phyloP scores from a whole-genome alignment of 2,113 vertebrate species.

The Laticauda laticaudata region DNA sequence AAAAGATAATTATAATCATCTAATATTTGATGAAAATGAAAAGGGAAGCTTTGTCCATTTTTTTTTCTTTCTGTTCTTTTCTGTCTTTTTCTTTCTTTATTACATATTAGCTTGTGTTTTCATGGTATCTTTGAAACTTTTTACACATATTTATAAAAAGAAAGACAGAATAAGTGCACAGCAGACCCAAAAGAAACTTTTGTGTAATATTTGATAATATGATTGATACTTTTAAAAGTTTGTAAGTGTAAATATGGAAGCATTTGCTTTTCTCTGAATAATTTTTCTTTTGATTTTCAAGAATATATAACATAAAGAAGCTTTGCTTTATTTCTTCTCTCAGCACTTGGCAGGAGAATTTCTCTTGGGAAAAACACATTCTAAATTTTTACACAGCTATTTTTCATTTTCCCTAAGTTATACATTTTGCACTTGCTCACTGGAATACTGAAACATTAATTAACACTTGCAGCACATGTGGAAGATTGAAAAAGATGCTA shows the following conservation, averaged over 20 bases:
- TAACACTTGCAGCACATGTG: neutral
- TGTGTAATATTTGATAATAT: neutral
- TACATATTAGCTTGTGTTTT: neutral
- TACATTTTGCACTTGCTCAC: neutral
- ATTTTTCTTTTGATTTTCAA: slow-evolving; percentile 29
- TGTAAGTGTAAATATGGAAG: slow-evolving; percentile 23
- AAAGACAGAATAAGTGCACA: neutral
- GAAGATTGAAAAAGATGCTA: slow-evolving; percentile 10
- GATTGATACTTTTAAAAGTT: neutral
- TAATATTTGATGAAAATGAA: neutral
- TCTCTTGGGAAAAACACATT: neutral
- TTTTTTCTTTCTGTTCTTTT: neutral
- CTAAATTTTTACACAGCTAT: slow-evolving; percentile 23
- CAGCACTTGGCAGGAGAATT: neutral
- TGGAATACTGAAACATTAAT: slow-evolving; percentile 28
- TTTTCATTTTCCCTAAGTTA: slow-evolving; percentile 27
- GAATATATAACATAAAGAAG: slow-evolving; percentile 1
- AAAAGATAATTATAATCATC: neutral
- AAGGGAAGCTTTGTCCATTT: neutral
- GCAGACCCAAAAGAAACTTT: slow-evolving; percentile 13
- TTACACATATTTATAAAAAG: neutral
- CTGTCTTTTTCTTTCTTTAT: neutral
- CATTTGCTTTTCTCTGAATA: slow-evolving; percentile 7
- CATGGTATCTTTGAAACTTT: neutral
- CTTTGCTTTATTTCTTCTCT: slow-evolving; percentile 12